These are phyloP conservation scores for Cyaniris semiargus DNA, from an alignment of 2,888 invertebrate species.

Conservation along the genomic window DNA sequence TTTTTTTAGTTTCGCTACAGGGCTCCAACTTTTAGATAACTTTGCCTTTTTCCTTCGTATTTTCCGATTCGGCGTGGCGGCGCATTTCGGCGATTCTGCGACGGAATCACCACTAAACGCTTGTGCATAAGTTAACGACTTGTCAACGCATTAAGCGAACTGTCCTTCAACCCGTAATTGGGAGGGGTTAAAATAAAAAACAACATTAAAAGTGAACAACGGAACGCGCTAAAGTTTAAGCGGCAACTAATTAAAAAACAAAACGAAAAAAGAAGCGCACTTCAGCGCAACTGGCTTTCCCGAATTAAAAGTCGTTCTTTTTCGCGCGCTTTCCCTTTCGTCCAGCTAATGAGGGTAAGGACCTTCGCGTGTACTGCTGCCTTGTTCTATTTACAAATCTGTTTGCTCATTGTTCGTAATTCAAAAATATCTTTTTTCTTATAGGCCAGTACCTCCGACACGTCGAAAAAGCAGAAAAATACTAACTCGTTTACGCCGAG, in stretches of 20 bases:
- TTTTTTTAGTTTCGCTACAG: background rate
- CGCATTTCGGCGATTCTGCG: background rate
- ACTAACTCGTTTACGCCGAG: constrained; percentile 20
- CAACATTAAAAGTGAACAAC: constrained; percentile 55
- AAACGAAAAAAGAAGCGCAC: constrained; percentile 60
- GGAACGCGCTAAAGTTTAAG: constrained; percentile 66
- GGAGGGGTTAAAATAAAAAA: constrained; percentile 49
- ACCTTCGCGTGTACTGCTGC: constrained; percentile 57
- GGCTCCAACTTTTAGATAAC: constrained; percentile 26
- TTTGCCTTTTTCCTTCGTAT: background rate
- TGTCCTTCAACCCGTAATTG: constrained; percentile 48
- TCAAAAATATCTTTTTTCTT: constrained; percentile 34
- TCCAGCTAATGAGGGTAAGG: constrained; percentile 71
- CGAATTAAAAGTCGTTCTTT: constrained; percentile 67
- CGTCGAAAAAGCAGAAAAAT: constrained; percentile 18
- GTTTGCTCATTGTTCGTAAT: constrained; percentile 40
- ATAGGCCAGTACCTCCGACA: background rate
- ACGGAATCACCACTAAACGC: constrained; percentile 37
- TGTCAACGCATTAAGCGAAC: constrained; percentile 46
- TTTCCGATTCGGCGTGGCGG: constrained; percentile 7
- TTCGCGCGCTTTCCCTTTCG: constrained; percentile 68
- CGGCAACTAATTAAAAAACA: constrained; percentile 74
- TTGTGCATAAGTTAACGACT: constrained; percentile 42
- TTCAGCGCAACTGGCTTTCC: constrained; percentile 62
- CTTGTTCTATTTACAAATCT: constrained; percentile 50